Conservation (phyloP, 2,888 invertebrate genomes). For the Catotricha subobsoleta region DNA sequence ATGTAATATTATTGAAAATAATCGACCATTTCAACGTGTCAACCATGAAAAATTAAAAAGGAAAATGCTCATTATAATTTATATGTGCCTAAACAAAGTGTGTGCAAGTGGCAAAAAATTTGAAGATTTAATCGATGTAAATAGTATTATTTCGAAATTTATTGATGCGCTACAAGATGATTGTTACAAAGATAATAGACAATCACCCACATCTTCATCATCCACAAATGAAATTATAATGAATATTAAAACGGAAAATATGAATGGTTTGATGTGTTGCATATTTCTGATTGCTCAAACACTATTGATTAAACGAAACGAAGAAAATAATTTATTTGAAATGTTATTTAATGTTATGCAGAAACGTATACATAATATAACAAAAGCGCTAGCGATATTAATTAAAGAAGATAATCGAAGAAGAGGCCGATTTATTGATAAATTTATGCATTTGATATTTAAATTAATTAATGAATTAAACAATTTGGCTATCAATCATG, state of each 20-base stretch:
- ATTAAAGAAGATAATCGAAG: neutral
- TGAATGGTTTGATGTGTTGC: neutral
- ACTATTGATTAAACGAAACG: neutral
- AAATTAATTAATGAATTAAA: neutral
- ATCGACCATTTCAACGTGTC: slow-evolving; percentile 14
- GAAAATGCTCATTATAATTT: slow-evolving; percentile 21
- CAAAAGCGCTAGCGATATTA: neutral
- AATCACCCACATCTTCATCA: neutral
- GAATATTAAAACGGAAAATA: neutral
- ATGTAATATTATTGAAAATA: neutral
- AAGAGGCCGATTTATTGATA: neutral
- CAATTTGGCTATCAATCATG: neutral
- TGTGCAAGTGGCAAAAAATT: neutral
- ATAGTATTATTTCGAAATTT: slow-evolving; percentile 15
- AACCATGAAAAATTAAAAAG: slow-evolving; percentile 22
- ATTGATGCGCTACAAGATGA: slow-evolving; percentile 12
- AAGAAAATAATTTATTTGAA: neutral
- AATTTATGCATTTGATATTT: neutral
- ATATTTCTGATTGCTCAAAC: neutral
- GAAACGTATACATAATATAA: neutral
- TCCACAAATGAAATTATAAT: neutral
- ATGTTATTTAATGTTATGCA: neutral
- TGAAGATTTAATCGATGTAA: neutral
- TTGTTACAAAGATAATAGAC: slow-evolving; percentile 15
- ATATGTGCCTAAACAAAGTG: slow-evolving; percentile 21